Base-by-base conservation (phyloP, 2,888 invertebrate genomes). In the Rhorus exstirpatorius region DNA sequence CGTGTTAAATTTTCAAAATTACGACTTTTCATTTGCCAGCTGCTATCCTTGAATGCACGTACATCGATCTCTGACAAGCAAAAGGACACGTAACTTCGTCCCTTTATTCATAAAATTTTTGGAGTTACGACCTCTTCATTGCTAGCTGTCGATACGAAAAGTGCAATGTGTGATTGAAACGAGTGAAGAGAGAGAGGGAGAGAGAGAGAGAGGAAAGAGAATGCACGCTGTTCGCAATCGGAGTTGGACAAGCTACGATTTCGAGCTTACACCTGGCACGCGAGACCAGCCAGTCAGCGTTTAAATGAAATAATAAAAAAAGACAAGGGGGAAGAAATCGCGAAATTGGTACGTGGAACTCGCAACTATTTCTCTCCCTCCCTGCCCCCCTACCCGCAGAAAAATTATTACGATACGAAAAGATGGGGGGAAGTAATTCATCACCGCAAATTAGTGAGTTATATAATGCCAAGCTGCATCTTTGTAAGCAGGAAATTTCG, bases 221-320 rank as follows among this genome's bases (percentile, higher is more conserved):
- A 14, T 46, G 6, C 4, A 51, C 19, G 19, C 51, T 17, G 7
- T 51, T 8, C 31, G 3, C 31, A 31, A 31, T 2, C 31, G 31
- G 31, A 3, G 31, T 31, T 31, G 31, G 31, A 12, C 19, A 53
- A 14, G 53, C 3, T 21, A 53, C 21, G 0, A 7, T 8, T 49
- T 17, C 53, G 21, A 53, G 21, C 53, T 53, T 53, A 21, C 53
- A 53, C 53, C 53, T 53, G 53, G 53, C 53, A 53, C 17, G 14
- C 7, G 21, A 53, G 53, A 53, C 8, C 41, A 10, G 12, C 41
- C 31, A 31, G 41, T 3, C 1, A 41, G 41, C 41, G 41, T 41
- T 41, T 12, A 41, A 12, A 41, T 12, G 41, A 3, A 41, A 10
- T 10, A 41, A 10, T n/a, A 41, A 41, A 7, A 41, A 41, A 41